Conservation (phyloP, 1,140 invertebrate species). For the Pseudobourletiella spinata region DNA sequence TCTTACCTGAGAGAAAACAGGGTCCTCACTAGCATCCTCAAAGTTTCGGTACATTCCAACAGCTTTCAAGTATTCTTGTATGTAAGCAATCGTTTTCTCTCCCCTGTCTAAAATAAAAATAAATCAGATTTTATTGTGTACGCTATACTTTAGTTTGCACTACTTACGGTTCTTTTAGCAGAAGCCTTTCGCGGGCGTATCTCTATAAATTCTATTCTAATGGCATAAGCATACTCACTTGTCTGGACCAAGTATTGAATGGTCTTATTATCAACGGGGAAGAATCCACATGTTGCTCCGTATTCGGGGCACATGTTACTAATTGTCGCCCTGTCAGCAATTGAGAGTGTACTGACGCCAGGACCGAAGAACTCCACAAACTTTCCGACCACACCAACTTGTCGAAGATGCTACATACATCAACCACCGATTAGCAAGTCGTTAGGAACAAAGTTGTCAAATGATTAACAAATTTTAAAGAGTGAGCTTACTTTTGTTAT, state of each 20-base stretch:
- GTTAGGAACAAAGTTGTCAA: no score
- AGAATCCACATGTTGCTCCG: conserved; percentile 91
- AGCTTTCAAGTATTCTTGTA: conserved; percentile 72
- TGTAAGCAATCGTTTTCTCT: conserved; percentile 67
- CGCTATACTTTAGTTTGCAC: no score
- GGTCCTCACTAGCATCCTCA: conserved; percentile 64
- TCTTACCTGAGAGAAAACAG: conserved; percentile 66
- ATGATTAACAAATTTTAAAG: neutral
- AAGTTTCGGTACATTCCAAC: conserved; percentile 81
- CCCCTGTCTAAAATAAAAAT: conserved; percentile 67
- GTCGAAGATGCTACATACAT: conserved; percentile 67
- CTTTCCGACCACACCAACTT: conserved; percentile 92
- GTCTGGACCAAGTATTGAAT: conserved; percentile 80
- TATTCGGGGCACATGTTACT: conserved; percentile 99
- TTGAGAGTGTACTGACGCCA: conserved; percentile 77
- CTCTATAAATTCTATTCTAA: no score
- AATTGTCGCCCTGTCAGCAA: conserved; percentile 88
- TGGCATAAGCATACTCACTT: no score
- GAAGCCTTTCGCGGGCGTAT: no score
- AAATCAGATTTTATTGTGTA: no score
- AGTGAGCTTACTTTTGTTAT: conserved; percentile 76
- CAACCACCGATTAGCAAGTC: no score
- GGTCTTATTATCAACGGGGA: conserved; percentile 83
- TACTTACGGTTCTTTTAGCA: no score
- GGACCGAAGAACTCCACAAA: conserved; percentile 98